phyloP scores from a whole-genome alignment of 2,113 vertebrate species.

The Smithornis capensis region DNA sequence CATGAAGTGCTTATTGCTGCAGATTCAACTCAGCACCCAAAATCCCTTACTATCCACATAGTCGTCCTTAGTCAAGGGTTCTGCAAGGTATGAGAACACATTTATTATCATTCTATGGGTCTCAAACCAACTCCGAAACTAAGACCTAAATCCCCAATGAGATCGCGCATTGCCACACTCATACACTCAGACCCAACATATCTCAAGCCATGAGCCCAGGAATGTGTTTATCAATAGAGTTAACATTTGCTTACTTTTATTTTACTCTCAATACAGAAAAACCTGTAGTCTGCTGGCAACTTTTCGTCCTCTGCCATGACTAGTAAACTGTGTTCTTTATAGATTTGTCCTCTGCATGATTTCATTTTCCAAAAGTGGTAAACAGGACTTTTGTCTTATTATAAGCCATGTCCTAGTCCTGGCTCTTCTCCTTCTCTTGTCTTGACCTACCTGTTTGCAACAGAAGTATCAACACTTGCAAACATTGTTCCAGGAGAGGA shows the following conservation, averaged over 20 bases:
- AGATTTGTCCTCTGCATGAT: neutral
- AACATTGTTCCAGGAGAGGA: neutral
- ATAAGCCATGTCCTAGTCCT: neutral
- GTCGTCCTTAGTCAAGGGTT: neutral
- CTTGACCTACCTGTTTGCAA: neutral
- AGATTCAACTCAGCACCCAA: neutral
- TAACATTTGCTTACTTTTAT: neutral
- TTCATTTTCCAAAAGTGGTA: neutral
- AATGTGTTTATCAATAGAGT: neutral
- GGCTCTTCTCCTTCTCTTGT: neutral
- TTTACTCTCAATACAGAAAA: neutral
- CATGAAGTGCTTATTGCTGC: neutral
- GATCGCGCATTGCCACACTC: neutral
- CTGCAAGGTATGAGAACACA: neutral
- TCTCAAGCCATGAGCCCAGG: neutral
- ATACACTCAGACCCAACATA: neutral
- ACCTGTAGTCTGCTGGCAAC: neutral
- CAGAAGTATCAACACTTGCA: neutral
- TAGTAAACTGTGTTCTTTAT: neutral
- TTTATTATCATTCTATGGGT: neutral
- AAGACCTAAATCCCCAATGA: neutral
- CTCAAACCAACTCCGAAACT: neutral
- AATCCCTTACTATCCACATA: neutral
- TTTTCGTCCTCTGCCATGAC: neutral
- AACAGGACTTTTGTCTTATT: neutral